Base-by-base conservation (phyloP, 2,113 vertebrate species). In the Anthoscopus minutus region DNA sequence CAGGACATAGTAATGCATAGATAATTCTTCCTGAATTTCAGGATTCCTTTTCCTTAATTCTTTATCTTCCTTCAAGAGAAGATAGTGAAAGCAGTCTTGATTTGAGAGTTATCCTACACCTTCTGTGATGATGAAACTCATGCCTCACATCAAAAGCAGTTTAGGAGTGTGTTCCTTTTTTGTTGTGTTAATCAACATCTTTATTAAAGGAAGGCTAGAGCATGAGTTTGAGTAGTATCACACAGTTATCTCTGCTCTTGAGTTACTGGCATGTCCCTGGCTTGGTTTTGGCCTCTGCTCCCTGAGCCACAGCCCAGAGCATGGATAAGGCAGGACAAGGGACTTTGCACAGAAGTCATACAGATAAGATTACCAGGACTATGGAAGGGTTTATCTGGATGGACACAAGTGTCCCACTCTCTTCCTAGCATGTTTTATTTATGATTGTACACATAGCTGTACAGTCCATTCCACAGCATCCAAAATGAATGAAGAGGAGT, bases 201-300 rank as follows among this genome's bases (percentile, higher is more conserved):
- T 60, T 70, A 38, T 77, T 58, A 88, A 73, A 58, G 33, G 58
- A 33, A 58, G 60, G 31, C 45, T 69, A 53, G 47, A 70, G 47
- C 16, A 33, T 58, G 33, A 80, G 54, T 69, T 70, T 48, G 62
- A 79, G 53, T 48, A 53, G 25, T 40, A 47, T 51, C 40, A 24
- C 42, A 27, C 11, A 37, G 40, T 80, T 86, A 33, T 5, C 35
- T 77, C 30, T 73, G 33, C 62, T 54, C 15, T 73, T 61, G 42
- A 42, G 35, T 70, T 69, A 35, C 33, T 61, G 71, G 7, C 1
- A 0, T 79, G 37, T 21, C 33, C 24, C 27, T 0, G 0, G 42
- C 12, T 17, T 65, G 50, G 25, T 64, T 91, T 91, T 77, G 70
- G 33, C 58, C 4, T 2, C 0, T 60, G 28, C 11, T 65, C 16